Evolutionary conservation across 2,113 vertebrate species (phyloP), one percentile per base, ranked within the genome.

Genomic region (Barbus barbus): DNA sequence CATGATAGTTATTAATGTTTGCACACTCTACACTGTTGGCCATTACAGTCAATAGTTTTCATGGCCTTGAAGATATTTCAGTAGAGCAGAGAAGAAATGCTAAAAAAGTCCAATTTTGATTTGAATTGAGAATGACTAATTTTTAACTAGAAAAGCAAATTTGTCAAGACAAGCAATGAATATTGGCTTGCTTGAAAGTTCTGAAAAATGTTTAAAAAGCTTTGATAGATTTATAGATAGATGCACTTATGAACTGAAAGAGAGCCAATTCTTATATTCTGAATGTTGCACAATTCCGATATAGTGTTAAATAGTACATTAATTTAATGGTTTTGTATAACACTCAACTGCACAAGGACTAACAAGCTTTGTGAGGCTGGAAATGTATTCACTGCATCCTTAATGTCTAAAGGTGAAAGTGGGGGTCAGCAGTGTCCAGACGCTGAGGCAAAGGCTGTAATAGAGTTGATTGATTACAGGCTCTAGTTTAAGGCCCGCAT

Each of bases 381-480:
- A 78, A 84, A 67, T 72, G 60, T 61, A 58, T 46, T 38, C 41
- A 11, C 56, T 53, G 44, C 69, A 75, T 48, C 16, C 13, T 60
- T 83, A 83, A 85, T 44, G 81, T 86, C 31, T 48, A 56, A 81
- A 84, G 87, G 84, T 75, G 58, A 83, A 65, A 36, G 83, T 28
- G 76, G 74, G 58, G 63, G 38, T 61, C 69, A 74, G 61, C 78
- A 58, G 12, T 18, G 53, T n/a, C 83, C 83, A 83, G 81, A 87
- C 89, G 41, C 61, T 9, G 71, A 81, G 92, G 90, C 90, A 92
- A 87, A 78, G 51, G 75, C 90, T 81, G 91, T 92, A 93, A 94
- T 92, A 93, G 91, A 95, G 88, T 91, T 93, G 95, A 95, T 94
- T 95, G 93, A 96, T 94, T 93, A 93, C 86, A 90, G 92, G 87